A percentile compares a stretch with the other conserved stretches of the same genome.
phyloP scores from a whole-genome alignment of 2,113 vertebrate genomes.

The Gymnorhina tibicen region DNA sequence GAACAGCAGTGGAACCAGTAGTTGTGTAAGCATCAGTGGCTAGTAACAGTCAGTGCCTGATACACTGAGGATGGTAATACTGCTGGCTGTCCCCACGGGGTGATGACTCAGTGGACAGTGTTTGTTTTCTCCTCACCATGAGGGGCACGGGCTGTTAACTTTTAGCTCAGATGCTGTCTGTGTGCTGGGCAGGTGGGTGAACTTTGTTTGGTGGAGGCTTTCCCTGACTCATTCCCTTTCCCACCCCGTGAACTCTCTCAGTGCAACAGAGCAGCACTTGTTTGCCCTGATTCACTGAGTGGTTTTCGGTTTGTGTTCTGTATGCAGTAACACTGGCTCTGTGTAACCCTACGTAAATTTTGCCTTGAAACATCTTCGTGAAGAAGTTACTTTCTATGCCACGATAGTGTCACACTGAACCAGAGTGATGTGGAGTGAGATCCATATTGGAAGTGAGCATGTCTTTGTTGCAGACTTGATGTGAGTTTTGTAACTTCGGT shows the following conservation, averaged over 20 bases:
- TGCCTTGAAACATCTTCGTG: background rate
- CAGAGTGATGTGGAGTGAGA: background rate
- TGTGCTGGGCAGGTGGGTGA: background rate
- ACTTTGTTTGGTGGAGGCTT: background rate
- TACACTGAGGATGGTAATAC: background rate
- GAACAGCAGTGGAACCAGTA: background rate
- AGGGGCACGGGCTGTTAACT: background rate
- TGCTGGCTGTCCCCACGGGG: background rate
- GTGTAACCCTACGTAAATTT: background rate
- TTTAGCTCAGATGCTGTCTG: background rate
- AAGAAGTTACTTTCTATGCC: background rate
- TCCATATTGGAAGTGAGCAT: accelerated
- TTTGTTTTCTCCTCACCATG: background rate
- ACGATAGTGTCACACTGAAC: background rate
- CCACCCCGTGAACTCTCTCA: background rate
- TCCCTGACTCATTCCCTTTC: background rate
- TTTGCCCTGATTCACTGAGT: background rate
- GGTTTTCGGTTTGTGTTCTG: background rate
- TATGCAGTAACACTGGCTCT: background rate
- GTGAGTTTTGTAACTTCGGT: background rate
- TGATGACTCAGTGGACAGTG: background rate
- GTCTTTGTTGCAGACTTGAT: background rate
- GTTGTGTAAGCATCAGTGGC: background rate
- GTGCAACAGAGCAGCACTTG: background rate
- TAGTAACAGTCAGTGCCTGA: background rate